phyloP scores from a whole-genome alignment of 1,140 invertebrate species.

The Drosophila pandora region DNA sequence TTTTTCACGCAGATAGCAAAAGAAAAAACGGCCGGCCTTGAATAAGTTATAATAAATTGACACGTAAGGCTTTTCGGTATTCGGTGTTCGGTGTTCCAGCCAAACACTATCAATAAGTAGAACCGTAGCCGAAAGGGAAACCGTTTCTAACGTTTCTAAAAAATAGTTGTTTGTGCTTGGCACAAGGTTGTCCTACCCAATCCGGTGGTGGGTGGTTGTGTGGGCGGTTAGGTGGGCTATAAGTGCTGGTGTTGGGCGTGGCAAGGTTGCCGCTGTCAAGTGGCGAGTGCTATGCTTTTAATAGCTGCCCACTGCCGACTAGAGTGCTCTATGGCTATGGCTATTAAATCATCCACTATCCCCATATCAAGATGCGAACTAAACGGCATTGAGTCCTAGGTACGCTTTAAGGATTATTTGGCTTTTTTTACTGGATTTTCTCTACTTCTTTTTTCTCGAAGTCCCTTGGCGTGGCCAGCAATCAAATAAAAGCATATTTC shows the following conservation, averaged over 20 bases:
- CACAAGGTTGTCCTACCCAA: conserved; percentile 48
- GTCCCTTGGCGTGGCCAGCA: neutral
- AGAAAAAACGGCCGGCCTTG: conserved; percentile 57
- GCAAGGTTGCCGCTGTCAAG: conserved; percentile 49
- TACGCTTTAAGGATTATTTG: conserved; percentile 33
- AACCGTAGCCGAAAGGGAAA: conserved; percentile 31
- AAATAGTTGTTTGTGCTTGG: conserved; percentile 51
- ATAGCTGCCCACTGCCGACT: conserved; percentile 38
- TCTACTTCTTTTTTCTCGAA: conserved; percentile 1
- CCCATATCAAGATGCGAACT: conserved; percentile 25
- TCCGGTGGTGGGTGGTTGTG: neutral
- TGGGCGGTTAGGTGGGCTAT: conserved; percentile 11
- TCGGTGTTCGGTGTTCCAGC: conserved; percentile 16
- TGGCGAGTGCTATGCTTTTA: conserved; percentile 47
- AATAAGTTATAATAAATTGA: conserved; percentile 82
- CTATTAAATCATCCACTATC: conserved; percentile 53
- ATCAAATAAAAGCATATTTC: conserved; percentile 22
- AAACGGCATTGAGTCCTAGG: conserved; percentile 25
- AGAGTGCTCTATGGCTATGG: conserved; percentile 2
- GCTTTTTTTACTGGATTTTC: neutral
- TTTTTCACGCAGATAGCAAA: conserved; percentile 71
- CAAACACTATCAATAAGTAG: conserved; percentile 63
- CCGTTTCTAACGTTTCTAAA: conserved; percentile 38
- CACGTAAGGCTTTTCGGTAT: conserved; percentile 65
- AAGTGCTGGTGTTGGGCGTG: conserved; percentile 23